A percentile compares a stretch with the other conserved stretches of the same genome.
Conservation (phyloP, 1,140 invertebrate species). For the Ceratoteleas bidentatus region DNA sequence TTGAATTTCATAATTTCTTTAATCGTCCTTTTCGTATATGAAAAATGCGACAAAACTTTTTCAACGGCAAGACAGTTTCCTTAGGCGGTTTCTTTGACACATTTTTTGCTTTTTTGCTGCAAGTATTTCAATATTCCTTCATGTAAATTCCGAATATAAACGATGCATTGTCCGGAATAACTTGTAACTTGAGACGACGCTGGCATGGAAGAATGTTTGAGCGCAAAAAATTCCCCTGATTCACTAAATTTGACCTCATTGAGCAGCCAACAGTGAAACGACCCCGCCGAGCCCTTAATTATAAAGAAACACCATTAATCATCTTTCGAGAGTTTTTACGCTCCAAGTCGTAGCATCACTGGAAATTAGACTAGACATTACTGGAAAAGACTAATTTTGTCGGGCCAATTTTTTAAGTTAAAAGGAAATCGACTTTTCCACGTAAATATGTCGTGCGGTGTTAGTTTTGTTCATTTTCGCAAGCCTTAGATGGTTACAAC, state of each 20-base stretch:
- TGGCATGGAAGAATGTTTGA: constrained; percentile 1
- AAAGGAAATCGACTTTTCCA: constrained; percentile 6
- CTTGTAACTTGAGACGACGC: constrained; percentile 12
- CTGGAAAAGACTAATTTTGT: constrained; percentile 20
- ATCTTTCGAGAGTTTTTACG: constrained; percentile 25
- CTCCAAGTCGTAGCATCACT: neutral
- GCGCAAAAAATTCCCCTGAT: constrained; percentile 1
- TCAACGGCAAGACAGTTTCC: too few species aligned
- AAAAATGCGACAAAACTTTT: too few species aligned
- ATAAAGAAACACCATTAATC: constrained; percentile 45
- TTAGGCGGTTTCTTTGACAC: constrained; percentile 4
- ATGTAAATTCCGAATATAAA: constrained; percentile 6
- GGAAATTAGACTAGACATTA: too few species aligned
- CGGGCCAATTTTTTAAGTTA: constrained; percentile 20
- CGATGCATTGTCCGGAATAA: neutral
- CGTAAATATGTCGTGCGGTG: constrained; percentile 24
- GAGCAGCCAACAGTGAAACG: constrained; percentile 19
- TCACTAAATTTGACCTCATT: constrained; percentile 26
- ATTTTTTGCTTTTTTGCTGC: constrained; percentile 10
- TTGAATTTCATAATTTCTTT: too few species aligned
- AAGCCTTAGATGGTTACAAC: constrained; percentile 21
- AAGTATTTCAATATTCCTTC: constrained; percentile 23
- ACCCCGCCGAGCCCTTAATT: constrained; percentile 33
- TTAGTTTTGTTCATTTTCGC: constrained; percentile 21
- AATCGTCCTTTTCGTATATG: too few species aligned